phyloP scores from a whole-genome alignment of 2,113 vertebrate species.

The Ctenomys sociabilis region DNA sequence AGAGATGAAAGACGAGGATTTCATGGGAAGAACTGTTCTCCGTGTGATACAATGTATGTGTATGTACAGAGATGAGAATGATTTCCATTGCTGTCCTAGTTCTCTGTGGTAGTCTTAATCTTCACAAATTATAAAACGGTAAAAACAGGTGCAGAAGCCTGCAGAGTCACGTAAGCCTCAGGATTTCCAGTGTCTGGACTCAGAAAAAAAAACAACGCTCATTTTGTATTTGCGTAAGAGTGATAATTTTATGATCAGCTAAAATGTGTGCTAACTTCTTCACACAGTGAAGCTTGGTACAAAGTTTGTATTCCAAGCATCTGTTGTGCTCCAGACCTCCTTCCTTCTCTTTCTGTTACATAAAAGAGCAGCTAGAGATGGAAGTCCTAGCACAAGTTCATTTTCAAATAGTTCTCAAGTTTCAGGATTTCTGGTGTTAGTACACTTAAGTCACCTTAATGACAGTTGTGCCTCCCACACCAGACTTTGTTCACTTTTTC shows the following conservation, averaged over 20 bases:
- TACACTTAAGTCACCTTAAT: conserved; percentile 33
- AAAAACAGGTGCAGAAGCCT: background rate
- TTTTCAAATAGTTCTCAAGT: background rate
- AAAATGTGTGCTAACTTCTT: background rate
- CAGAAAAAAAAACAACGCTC: too few relatives aligned
- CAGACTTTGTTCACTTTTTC: conserved; percentile 49
- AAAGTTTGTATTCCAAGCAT: background rate
- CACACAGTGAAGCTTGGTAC: background rate
- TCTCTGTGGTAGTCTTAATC: conserved; percentile 12
- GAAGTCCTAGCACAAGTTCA: background rate
- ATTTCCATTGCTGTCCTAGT: conserved; percentile 10
- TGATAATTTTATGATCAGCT: too few relatives aligned
- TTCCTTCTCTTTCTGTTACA: background rate
- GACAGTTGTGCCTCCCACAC: conserved; percentile 12
- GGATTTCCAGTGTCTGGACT: background rate
- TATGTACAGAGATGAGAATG: background rate
- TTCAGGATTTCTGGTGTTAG: conserved; percentile 31
- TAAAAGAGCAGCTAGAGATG: background rate
- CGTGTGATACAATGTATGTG: background rate
- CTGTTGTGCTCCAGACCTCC: background rate
- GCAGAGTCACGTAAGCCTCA: background rate
- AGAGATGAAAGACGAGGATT: background rate
- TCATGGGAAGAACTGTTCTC: background rate
- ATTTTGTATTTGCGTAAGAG: too few relatives aligned
- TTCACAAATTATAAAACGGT: conserved; percentile 17